Percentiles rank a stretch among this genome's conserved stretches.
phyloP scores from a whole-genome alignment of 2,113 vertebrate species.

The Pica pica region DNA sequence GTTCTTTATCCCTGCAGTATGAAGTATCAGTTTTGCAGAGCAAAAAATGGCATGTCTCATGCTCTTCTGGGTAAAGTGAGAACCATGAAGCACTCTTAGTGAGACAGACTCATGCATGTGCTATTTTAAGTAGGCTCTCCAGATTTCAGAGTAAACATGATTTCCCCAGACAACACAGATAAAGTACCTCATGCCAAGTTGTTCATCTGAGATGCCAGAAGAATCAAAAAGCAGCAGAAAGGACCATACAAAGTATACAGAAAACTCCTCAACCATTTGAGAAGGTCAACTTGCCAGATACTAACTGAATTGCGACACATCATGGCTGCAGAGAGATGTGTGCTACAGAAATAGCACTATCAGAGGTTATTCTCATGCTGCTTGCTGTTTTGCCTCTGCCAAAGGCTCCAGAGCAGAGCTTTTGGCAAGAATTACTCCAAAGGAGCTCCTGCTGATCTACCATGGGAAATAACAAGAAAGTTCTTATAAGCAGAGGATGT shows the following conservation, averaged over 20 bases:
- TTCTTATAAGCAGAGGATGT: background rate
- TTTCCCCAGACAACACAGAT: background rate
- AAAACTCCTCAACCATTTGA: background rate
- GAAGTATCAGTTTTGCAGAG: background rate
- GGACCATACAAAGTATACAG: background rate
- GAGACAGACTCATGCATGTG: background rate
- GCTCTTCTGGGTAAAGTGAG: background rate
- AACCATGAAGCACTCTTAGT: background rate
- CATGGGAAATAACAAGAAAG: background rate
- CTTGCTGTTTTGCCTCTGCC: background rate
- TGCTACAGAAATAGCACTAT: background rate
- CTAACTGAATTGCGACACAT: background rate
- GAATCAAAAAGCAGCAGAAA: background rate
- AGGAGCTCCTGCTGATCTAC: background rate
- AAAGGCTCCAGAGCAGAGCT: background rate
- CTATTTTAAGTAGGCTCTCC: background rate
- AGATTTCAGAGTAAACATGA: background rate
- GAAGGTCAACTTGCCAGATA: background rate
- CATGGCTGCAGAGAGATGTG: background rate
- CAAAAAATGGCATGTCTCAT: background rate
- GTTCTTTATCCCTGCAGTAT: background rate
- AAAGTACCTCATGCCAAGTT: background rate
- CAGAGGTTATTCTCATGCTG: background rate
- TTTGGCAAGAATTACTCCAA: background rate
- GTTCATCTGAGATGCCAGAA: background rate